Percentiles rank a stretch among this genome's conserved stretches.
These are phyloP conservation scores for Champsocephalus esox DNA, from an alignment of 2,797 vertebrate species.

Conservation along the genomic window DNA sequence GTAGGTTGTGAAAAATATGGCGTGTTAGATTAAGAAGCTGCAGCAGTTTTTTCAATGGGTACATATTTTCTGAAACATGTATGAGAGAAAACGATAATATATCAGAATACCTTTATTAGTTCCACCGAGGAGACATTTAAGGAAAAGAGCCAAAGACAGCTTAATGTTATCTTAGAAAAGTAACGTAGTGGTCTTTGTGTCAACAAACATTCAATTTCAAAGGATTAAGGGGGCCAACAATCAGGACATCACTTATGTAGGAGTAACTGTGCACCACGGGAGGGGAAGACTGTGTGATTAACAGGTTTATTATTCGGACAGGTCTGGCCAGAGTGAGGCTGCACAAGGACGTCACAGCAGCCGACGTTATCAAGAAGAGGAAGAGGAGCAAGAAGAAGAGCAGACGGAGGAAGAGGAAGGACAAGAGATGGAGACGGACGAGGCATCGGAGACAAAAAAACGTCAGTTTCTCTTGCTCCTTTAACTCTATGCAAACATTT, in stretches of 20 bases:
- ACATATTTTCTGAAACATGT: no score
- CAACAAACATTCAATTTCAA: neutral
- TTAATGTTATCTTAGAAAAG: no score
- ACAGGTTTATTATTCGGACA: conserved; percentile 31
- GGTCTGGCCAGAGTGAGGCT: conserved; percentile 73
- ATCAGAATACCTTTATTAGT: no score
- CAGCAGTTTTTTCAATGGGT: neutral
- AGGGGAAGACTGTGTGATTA: neutral
- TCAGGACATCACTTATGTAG: no score
- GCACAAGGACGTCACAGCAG: conserved; percentile 40
- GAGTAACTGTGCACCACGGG: neutral
- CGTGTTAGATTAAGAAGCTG: neutral
- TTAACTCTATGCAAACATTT: neutral
- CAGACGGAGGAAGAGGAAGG: conserved; percentile 56
- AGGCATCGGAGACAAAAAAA: conserved; percentile 70
- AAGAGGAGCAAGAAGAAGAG: conserved; percentile 75
- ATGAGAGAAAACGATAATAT: no score
- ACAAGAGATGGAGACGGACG: conserved; percentile 75
- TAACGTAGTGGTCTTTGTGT: no score
- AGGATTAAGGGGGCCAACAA: neutral
- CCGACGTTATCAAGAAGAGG: conserved; percentile 57
- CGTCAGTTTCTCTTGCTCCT: conserved; percentile 71
- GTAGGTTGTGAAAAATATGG: no score
- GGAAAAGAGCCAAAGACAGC: no score
- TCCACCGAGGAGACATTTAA: no score